Conservation (phyloP, 2,113 vertebrate genomes). For the Nerophis lumbriciformis region DNA sequence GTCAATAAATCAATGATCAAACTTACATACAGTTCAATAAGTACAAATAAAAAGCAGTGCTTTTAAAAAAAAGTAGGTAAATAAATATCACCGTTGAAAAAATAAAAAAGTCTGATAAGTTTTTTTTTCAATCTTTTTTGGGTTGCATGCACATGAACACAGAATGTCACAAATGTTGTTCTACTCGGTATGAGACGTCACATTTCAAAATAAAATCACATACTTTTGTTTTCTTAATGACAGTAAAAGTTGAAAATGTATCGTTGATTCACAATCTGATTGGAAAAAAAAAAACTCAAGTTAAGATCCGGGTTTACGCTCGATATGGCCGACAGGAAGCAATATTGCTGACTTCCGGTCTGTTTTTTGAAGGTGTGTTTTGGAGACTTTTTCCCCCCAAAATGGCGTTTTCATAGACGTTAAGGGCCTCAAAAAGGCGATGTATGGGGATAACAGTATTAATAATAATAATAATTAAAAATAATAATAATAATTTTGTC, state of each 20-base stretch:
- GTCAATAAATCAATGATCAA: conserved; percentile 53
- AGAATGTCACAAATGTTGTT: conserved; percentile 30
- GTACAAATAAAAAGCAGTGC: conserved; percentile 23
- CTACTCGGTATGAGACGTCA: conserved; percentile 30
- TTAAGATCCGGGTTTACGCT: too few species aligned
- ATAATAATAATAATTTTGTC: background rate
- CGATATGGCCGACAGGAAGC: too few species aligned
- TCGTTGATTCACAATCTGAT: conserved; percentile 15
- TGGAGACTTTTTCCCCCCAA: too few species aligned
- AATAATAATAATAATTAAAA: too few species aligned
- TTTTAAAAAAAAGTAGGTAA: conserved; percentile 16
- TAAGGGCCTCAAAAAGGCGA: too few species aligned
- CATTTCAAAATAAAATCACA: conserved; percentile 33
- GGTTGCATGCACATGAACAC: conserved; percentile 54
- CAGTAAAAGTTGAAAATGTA: conserved; percentile 2
- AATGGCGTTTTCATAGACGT: too few species aligned
- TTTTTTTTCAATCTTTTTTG: conserved; percentile 10
- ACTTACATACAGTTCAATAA: conserved; percentile 39
- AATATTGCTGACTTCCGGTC: too few species aligned
- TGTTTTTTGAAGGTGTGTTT: too few species aligned
- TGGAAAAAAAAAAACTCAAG: background rate
- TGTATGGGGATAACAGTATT: too few species aligned
- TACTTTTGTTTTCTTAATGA: background rate
- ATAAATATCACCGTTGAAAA: conserved; percentile 30
- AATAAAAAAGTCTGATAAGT: conserved; percentile 15